Evolutionary conservation across 2,113 vertebrate genomes (phyloP).

Genomic region (Brachypodius melanocephalos): DNA sequence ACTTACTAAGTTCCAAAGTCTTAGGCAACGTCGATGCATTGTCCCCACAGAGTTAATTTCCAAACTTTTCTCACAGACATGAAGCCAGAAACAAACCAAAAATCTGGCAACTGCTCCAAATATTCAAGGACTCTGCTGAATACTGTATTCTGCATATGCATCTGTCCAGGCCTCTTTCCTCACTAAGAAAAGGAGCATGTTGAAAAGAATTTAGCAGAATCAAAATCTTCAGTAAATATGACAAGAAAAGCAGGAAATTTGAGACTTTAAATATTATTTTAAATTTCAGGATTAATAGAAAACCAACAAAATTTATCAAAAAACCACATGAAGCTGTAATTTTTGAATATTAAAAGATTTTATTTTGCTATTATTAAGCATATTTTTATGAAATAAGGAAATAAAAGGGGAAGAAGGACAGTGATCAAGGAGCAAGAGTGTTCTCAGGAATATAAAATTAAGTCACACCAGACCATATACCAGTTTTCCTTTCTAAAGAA

Average conservation of each 20-base stretch:
- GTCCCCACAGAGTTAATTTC: background rate
- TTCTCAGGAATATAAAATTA: background rate
- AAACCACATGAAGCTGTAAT: accelerated
- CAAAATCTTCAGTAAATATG: background rate
- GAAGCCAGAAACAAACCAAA: background rate
- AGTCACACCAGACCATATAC: background rate
- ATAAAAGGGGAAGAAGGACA: background rate
- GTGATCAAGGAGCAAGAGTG: background rate
- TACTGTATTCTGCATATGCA: background rate
- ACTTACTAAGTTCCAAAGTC: background rate
- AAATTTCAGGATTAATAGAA: background rate
- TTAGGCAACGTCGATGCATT: background rate
- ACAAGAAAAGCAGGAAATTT: background rate
- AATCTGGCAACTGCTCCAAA: background rate
- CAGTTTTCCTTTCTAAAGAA: background rate
- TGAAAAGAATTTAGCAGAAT: background rate
- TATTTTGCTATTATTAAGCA: background rate
- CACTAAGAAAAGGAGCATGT: background rate
- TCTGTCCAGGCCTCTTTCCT: background rate
- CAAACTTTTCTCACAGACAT: background rate
- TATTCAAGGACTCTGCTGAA: background rate
- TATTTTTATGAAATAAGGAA: background rate
- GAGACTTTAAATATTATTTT: background rate
- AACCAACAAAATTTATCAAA: background rate
- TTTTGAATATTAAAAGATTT: background rate